These are phyloP conservation scores for Larimichthys crocea DNA, from an alignment of 2,113 vertebrate genomes.

Conservation along the genomic window DNA sequence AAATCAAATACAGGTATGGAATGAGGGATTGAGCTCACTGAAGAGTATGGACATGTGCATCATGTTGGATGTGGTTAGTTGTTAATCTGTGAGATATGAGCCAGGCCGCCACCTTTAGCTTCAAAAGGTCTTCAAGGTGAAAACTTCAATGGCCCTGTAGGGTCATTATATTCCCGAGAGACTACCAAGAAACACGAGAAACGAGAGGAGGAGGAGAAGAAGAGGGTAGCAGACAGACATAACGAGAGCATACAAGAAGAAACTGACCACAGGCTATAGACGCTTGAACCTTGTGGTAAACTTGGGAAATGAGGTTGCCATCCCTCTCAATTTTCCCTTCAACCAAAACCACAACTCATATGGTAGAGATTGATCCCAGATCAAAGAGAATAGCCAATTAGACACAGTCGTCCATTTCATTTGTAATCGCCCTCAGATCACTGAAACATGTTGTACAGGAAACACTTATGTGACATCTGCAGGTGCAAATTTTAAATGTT, in stretches of 20 bases:
- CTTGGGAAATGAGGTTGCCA: constrained; percentile 81
- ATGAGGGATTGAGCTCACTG: constrained; percentile 9
- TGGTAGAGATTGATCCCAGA: constrained; percentile 77
- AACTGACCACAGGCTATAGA: constrained; percentile 76
- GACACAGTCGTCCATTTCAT: constrained; percentile 72
- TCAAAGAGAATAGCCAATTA: constrained; percentile 80
- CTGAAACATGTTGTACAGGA: constrained; percentile 61
- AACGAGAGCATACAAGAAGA: constrained; percentile 55
- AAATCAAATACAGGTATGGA: constrained; percentile 33
- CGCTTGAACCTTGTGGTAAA: constrained; percentile 79
- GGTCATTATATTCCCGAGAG: constrained; percentile 59
- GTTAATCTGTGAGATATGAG: constrained; percentile 72
- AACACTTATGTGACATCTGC: constrained; percentile 72
- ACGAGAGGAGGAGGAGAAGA: constrained; percentile 37
- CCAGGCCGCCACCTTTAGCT: constrained; percentile 67
- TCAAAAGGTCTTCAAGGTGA: constrained; percentile 66
- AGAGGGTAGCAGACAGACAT: constrained; percentile 53
- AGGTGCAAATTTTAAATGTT: constrained; percentile 68
- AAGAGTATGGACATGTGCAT: constrained; percentile 62
- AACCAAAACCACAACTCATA: constrained; percentile 75
- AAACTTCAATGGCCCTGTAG: constrained; percentile 55
- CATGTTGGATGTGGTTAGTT: constrained; percentile 70
- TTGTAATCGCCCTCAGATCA: constrained; percentile 59
- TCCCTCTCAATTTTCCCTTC: constrained; percentile 75
- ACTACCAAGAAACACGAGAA: constrained; percentile 40